phyloP scores from a whole-genome alignment of 2,113 vertebrate genomes.

The Gnathochromis pfefferi region DNA sequence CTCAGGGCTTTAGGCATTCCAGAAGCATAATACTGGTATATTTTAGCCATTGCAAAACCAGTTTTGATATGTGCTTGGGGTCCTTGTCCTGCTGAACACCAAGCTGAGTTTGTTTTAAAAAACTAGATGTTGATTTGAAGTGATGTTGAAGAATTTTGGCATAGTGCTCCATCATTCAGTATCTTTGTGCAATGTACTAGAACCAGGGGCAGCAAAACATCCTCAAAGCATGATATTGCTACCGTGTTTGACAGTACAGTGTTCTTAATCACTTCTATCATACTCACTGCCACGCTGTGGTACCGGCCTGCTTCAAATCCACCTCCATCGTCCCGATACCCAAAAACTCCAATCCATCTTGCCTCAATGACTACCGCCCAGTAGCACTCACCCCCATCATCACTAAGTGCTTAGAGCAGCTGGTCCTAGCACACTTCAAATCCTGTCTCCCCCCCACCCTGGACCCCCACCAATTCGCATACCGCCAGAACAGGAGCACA shows the following conservation, averaged over 20 bases:
- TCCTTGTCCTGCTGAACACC: not conserved
- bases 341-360: too few relatives aligned
- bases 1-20: not conserved
- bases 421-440: too few relatives aligned
- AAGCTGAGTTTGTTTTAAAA: not conserved
- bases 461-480: too few relatives aligned
- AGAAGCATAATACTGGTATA: not conserved
- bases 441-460: too few relatives aligned
- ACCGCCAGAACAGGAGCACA: too few relatives aligned
- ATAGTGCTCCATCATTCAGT: not conserved
- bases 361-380: too few relatives aligned
- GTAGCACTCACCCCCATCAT: too few relatives aligned
- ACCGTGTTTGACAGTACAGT: fast-evolving
- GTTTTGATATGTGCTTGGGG: not conserved
- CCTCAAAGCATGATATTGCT: not conserved
- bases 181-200: not conserved
- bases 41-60: not conserved
- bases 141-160: not conserved
- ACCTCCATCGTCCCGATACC: too few relatives aligned
- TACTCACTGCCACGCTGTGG: too few relatives aligned
- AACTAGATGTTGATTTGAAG: not conserved
- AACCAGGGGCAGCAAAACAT: not conserved
- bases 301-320: too few relatives aligned
- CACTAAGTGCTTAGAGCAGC: too few relatives aligned
- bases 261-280: not conserved